These are phyloP conservation scores for Myopa testacea DNA, from an alignment of 2,888 invertebrate genomes.

Conservation along the genomic window DNA sequence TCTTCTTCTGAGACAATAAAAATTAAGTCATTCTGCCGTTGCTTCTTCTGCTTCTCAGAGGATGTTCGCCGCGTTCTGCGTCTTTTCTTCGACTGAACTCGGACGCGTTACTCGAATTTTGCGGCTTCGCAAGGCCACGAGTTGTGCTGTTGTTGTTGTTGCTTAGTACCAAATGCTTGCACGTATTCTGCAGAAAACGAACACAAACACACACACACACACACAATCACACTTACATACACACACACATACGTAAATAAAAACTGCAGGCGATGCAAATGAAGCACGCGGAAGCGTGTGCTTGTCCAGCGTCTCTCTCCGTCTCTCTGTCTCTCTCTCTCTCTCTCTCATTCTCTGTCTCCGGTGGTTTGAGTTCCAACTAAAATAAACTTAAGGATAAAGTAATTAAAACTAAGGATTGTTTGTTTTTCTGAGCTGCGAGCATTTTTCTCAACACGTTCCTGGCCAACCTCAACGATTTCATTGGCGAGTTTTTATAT, in stretches of 20 bases:
- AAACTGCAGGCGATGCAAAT: constrained; percentile 1
- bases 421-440: neutral
- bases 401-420: constrained; percentile 12
- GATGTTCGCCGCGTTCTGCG: neutral
- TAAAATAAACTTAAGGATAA: constrained; percentile 1
- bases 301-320: neutral
- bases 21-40: neutral
- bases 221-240: neutral
- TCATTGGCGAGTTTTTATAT: neutral
- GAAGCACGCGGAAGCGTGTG: neutral
- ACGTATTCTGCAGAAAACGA: neutral
- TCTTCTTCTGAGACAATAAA: neutral
- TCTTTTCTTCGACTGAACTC: no score
- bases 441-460: neutral
- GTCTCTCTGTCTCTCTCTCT: neutral
- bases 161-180: neutral
- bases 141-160: constrained; percentile 4
- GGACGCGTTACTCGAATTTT: no score
- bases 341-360: neutral
- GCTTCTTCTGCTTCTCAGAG: neutral
- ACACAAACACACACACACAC: neutral
- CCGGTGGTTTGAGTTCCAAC: neutral
- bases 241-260: neutral
- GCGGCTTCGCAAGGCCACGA: neutral
- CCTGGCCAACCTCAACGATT: neutral